Evolutionary conservation across 2,797 vertebrate species (phyloP), one percentile per base, ranked within the genome.

Genomic region (Uromys caudimaculatus): DNA sequence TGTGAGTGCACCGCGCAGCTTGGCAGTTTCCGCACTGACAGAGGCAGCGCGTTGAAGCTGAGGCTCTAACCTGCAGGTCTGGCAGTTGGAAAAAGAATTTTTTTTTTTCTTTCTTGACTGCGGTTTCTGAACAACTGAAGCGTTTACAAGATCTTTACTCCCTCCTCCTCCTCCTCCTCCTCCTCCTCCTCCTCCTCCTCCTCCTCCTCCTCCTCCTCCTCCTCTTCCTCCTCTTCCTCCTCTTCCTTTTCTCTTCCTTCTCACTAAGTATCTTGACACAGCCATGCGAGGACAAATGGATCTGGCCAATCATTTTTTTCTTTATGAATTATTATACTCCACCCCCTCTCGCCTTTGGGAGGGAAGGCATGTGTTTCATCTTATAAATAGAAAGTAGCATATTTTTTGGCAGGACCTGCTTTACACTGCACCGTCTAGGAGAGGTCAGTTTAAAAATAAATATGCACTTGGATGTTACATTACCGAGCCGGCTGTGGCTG

Each of bases 301-400:
- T 93, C 88, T 79, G 75, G 94, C 90, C 67, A 90, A 71, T 95
- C 91, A 32, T 90, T 96, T 94, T 76, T 97, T 96, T 96, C 52
- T 58, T 93, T 92, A 93, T 94, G 96, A 96, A 97, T 97, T 97
- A 96, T 88, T 94, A 78, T 75, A 60, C 83, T 92, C 92, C 77
- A 82, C 47, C 79, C 83, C 75, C 95, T 86, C 95, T 92, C 62
- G 79, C 93, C 94, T 96, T 96, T 64, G 78, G 73, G 89, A 97
- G 83, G 93, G 77, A 89, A 98, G 89, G 95, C 97, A 98, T 98
- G 97, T 98, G 97, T 98, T 97, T 98, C 94, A 97, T 98, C 97
- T 98, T 98, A 97, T 97, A 98, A 98, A 98, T 97, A 98, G 98
- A 97, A 96, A 97, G 97, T 96, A 97, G 95, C 97, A 94, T 97